phyloP scores from a whole-genome alignment of 2,797 vertebrate species.

The Cuniculus paca region DNA sequence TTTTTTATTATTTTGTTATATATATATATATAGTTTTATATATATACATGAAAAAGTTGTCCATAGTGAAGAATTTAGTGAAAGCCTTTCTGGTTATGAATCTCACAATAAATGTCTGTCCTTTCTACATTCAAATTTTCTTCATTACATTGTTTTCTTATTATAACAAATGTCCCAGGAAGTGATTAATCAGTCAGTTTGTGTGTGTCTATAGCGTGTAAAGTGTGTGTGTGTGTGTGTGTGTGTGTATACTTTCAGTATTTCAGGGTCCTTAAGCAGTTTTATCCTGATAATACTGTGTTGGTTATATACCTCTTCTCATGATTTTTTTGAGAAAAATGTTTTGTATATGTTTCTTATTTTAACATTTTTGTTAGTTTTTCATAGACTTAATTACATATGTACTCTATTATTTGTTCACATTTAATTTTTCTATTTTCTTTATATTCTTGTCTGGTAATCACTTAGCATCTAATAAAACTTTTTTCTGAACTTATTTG shows the following conservation, averaged over 20 bases:
- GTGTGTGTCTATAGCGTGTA: not conserved
- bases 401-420: not conserved
- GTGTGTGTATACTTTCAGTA: not conserved
- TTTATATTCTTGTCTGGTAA: conserved; percentile 31
- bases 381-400: conserved; percentile 12
- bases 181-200: not conserved
- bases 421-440: conserved; percentile 23
- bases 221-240: not conserved
- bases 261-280: conserved; percentile 25
- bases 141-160: conserved; percentile 5
- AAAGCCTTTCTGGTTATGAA: conserved; percentile 14
- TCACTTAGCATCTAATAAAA: not conserved
- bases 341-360: not conserved
- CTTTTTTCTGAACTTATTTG: conserved; percentile 37
- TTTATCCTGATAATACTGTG: conserved; percentile 4
- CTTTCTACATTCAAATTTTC: conserved; percentile 57
- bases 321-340: not conserved
- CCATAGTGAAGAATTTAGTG: conserved; percentile 46
- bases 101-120: not conserved
- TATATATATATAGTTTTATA: too few relatives aligned
- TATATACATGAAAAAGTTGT: too few relatives aligned
- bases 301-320: conserved; percentile 6
- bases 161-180: conserved; percentile 1
- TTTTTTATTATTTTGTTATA: too few relatives aligned
- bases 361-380: conserved; percentile 43